These are phyloP conservation scores for Tenthredo amoena DNA, from an alignment of 2,888 invertebrate species.

Conservation along the genomic window DNA sequence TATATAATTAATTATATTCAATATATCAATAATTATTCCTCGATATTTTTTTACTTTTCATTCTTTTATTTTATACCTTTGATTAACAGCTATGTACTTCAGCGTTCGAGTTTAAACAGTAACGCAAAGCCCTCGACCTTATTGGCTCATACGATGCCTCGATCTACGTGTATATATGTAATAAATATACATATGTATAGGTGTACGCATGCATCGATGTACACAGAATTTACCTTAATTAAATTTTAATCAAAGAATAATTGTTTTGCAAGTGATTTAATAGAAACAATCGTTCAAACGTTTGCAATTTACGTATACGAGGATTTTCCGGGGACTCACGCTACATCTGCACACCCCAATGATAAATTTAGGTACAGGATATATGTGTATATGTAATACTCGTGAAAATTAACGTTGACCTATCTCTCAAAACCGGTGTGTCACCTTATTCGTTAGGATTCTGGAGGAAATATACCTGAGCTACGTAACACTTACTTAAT, in stretches of 20 bases:
- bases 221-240: not conserved
- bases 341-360: not conserved
- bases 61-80: constrained; percentile 52
- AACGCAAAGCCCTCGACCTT: constrained; percentile 30
- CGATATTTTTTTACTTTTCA: constrained; percentile 22
- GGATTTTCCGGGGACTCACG: constrained; percentile 7
- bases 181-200: not conserved
- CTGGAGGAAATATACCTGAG: not conserved
- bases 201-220: not conserved
- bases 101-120: not conserved
- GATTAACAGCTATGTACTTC: constrained; percentile 52
- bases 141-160: constrained; percentile 37
- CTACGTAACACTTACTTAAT: constrained; percentile 8
- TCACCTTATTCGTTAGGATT: constrained; percentile 8
- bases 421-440: not conserved
- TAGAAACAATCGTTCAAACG: not conserved
- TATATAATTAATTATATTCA: constrained; percentile 31
- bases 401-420: constrained; percentile 16
- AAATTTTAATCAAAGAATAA: constrained; percentile 18
- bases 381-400: not conserved
- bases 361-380: not conserved
- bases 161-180: not conserved
- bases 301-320: not conserved
- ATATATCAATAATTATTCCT: constrained; percentile 50
- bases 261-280: not conserved